Conservation (phyloP, 2,888 invertebrate species). For the Nephrotoma guestfalica region DNA sequence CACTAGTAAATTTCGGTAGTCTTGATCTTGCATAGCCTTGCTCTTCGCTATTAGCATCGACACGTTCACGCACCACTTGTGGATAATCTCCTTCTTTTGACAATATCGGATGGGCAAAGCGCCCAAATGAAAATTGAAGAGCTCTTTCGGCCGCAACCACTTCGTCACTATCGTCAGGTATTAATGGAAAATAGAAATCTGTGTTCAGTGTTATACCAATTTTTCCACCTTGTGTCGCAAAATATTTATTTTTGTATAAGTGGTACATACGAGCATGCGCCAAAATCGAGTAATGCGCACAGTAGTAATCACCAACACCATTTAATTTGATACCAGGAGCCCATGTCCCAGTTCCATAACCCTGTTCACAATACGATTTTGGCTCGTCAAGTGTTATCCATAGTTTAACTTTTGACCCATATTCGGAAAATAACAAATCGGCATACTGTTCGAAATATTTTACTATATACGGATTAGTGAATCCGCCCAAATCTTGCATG, state of each 20-base stretch:
- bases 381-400: constrained; percentile 48
- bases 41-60: not conserved
- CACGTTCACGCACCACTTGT: not conserved
- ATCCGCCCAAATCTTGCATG: constrained; percentile 33
- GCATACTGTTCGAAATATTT: constrained; percentile 36
- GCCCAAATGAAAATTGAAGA: not conserved
- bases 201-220: constrained; percentile 20
- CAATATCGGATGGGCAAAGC: not conserved
- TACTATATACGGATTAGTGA: constrained; percentile 29
- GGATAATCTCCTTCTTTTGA: not conserved
- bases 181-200: not conserved
- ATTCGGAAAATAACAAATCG: not conserved
- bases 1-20: not conserved
- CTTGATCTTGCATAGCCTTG: not conserved
- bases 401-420: constrained; percentile 28
- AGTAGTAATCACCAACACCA: constrained; percentile 36
- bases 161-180: not conserved
- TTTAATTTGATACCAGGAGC: constrained; percentile 24
- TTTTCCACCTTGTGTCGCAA: constrained; percentile 18
- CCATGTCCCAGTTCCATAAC: constrained; percentile 32
- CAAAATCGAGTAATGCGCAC: constrained; percentile 33
- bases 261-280: constrained; percentile 35
- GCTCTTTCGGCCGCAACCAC: not conserved
- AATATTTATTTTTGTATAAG: constrained; percentile 24
- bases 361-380: constrained; percentile 27